phyloP scores from a whole-genome alignment of 2,797 vertebrate genomes.

The Lutjanus campechanus region DNA sequence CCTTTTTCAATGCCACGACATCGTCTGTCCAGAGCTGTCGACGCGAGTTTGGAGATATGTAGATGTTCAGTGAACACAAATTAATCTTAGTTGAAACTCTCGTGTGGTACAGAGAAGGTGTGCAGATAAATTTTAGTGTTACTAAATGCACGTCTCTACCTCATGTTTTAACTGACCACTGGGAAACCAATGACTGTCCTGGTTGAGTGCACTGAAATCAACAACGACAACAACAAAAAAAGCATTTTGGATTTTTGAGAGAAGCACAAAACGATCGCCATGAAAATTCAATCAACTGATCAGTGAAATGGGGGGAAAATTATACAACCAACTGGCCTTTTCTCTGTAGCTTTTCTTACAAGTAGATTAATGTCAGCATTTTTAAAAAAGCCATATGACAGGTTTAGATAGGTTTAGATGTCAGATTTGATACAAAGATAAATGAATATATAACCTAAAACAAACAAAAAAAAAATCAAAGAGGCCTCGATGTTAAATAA shows the following conservation, averaged over 20 bases:
- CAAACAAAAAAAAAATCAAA: constrained; percentile 26
- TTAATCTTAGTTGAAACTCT: constrained; percentile 42
- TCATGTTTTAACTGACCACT: constrained; percentile 61
- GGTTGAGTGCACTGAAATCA: constrained; percentile 49
- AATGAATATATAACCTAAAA: constrained; percentile 35
- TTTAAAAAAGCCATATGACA: constrained; percentile 67
- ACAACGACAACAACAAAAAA: constrained; percentile 18
- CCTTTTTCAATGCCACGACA: constrained; percentile 30
- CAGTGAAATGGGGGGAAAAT: constrained; percentile 34
- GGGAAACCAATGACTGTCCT: constrained; percentile 31
- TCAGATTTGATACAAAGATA: constrained; percentile 64
- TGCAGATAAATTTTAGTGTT: constrained; percentile 64
- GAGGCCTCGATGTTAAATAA: constrained; percentile 46
- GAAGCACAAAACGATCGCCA: constrained; percentile 74
- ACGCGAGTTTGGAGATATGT: constrained; percentile 10
- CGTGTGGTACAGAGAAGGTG: constrained; percentile 59
- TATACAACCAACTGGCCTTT: constrained; percentile 56
- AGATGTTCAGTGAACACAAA: constrained; percentile 17
- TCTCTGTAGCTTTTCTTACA: constrained; percentile 65
- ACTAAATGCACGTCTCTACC: constrained; percentile 73
- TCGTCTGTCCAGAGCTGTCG: constrained; percentile 10
- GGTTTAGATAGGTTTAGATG: constrained; percentile 47
- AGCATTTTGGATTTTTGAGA: constrained; percentile 42
- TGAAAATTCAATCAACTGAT: constrained; percentile 38
- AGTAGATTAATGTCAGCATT: constrained; percentile 55